These are phyloP conservation scores for Solen grandis DNA, from an alignment of 1,140 invertebrate species.

Conservation along the genomic window DNA sequence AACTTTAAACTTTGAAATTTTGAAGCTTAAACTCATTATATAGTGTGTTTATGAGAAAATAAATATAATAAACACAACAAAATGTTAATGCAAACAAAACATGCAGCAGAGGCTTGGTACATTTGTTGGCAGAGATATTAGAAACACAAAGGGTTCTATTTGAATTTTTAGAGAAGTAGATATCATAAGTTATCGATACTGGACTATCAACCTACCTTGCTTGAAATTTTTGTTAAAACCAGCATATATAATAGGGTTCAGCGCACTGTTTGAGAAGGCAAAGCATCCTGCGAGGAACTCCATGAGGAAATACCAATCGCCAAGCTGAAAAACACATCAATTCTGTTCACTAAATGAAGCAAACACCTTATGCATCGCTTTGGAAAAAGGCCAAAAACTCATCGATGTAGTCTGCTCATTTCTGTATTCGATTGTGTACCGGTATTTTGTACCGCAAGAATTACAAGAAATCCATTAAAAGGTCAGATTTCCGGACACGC, in stretches of 20 bases:
- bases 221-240: conserved; percentile 53
- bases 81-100: background rate
- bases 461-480: too few species aligned
- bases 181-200: too few species aligned
- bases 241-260: conserved; percentile 48
- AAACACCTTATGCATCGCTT: background rate
- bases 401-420: too few species aligned
- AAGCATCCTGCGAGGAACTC: conserved; percentile 77
- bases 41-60: background rate
- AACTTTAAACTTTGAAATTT: too few species aligned
- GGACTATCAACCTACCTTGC: too few species aligned
- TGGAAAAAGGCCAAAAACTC: background rate
- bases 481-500: too few species aligned
- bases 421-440: too few species aligned
- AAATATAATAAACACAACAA: background rate
- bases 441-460: too few species aligned
- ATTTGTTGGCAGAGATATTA: background rate
- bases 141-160: background rate
- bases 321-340: conserved; percentile 76
- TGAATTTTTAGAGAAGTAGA: conserved; percentile 1
- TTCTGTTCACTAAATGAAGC: background rate
- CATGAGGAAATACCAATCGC: conserved; percentile 80
- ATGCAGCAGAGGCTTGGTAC: background rate
- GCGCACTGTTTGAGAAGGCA: conserved; percentile 47
- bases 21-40: too few species aligned